A percentile compares a stretch with the other conserved stretches of the same genome.
Conservation (phyloP, 2,888 invertebrate genomes). For the Cancer borealis region DNA sequence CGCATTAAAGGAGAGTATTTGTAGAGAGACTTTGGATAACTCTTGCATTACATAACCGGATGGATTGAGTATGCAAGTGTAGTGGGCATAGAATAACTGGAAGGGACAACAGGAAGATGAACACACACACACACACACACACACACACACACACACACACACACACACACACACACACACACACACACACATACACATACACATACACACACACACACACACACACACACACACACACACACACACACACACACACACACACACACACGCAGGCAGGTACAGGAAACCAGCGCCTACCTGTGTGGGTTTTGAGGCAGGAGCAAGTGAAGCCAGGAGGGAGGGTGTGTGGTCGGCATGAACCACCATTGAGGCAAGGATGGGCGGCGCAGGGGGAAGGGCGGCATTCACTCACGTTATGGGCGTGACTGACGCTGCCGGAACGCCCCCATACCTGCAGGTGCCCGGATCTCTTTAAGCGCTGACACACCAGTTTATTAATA, state of each 20-base stretch:
- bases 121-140: conserved; percentile 57
- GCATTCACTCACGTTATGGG: conserved; percentile 79
- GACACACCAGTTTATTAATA: conserved; percentile 47
- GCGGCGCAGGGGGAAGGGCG: conserved; percentile 85
- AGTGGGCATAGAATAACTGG: too few relatives aligned
- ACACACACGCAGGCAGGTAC: not conserved
- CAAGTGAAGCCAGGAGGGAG: conserved; percentile 50
- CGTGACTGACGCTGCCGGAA: conserved; percentile 79
- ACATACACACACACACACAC: not conserved
- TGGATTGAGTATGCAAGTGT: too few relatives aligned
- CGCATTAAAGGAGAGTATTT: too few relatives aligned
- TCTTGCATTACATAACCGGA: too few relatives aligned
- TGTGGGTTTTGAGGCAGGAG: conserved; percentile 55
- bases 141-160: not conserved
- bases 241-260: conserved; percentile 45
- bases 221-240: conserved; percentile 50
- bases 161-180: too few relatives aligned
- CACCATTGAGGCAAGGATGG: conserved; percentile 87
- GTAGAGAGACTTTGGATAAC: too few relatives aligned
- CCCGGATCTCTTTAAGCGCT: conserved; percentile 84
- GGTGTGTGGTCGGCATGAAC: conserved; percentile 81
- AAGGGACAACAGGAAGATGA: not conserved
- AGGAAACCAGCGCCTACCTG: conserved; percentile 52
- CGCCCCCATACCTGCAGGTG: conserved; percentile 81
- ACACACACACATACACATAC: not conserved